Evolutionary conservation across 2,888 invertebrate species (phyloP).

Genomic region (Bedellia somnulentella): DNA sequence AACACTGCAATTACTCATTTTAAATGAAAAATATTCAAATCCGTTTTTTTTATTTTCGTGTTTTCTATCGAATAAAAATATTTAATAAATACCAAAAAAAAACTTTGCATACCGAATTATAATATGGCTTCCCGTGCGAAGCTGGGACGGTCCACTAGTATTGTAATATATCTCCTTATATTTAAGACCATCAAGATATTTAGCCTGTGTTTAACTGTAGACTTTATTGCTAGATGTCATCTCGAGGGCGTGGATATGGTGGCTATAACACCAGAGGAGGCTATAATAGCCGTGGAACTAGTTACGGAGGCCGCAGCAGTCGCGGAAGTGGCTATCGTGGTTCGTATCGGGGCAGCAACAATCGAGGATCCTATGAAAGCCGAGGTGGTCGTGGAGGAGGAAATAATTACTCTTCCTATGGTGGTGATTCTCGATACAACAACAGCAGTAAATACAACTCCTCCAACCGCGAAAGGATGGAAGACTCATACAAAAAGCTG

Average conservation of each 20-base stretch:
- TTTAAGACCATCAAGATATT: no score
- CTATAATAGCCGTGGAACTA: conserved; percentile 32
- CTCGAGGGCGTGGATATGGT: conserved; percentile 44
- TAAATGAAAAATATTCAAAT: no score
- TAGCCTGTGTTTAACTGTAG: no score
- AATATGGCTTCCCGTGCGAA: no score
- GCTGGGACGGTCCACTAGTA: no score
- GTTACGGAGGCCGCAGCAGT: conserved; percentile 23
- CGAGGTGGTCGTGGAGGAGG: conserved; percentile 45
- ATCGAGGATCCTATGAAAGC: conserved; percentile 37
- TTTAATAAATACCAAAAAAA: no score
- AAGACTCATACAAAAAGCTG: conserved; percentile 48
- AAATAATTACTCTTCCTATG: conserved; percentile 27
- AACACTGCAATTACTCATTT: no score
- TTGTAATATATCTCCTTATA: no score
- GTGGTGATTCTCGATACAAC: conserved; percentile 41
- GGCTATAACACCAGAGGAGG: conserved; percentile 28
- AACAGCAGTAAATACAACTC: conserved; percentile 32
- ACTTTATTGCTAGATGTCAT: conserved; percentile 55
- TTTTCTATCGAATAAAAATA: no score
- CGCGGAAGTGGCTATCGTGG: conserved; percentile 37
- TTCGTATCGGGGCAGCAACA: conserved; percentile 38
- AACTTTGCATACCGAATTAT: no score
- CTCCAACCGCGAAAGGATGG: conserved; percentile 36
- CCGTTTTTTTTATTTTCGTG: no score